Conservation (phyloP, 1,140 invertebrate genomes). For the Leptonema lineaticorne region DNA sequence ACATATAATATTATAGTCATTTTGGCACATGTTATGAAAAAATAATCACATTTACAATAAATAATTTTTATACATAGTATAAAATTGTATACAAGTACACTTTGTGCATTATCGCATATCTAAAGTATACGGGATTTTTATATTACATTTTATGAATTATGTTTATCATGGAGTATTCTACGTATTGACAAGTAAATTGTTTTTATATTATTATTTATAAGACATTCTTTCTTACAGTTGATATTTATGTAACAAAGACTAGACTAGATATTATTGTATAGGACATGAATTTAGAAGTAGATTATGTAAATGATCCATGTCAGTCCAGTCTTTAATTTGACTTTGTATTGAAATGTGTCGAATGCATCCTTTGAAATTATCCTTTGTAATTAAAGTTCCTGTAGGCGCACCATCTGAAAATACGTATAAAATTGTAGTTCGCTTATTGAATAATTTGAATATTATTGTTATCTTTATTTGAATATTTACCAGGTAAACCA, state of each 20-base stretch:
- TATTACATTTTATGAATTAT: too few species aligned
- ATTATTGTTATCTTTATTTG: not conserved
- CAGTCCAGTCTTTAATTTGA: constrained; percentile 75
- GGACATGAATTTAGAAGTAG: constrained; percentile 86
- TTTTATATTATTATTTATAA: too few species aligned
- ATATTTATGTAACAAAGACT: not conserved
- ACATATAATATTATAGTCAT: constrained; percentile 28
- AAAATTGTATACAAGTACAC: constrained; percentile 14
- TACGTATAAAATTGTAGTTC: not conserved
- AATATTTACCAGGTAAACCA: constrained; percentile 73
- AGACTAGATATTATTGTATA: constrained; percentile 46
- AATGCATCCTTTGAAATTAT: constrained; percentile 91
- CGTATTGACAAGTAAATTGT: too few species aligned
- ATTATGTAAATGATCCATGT: constrained; percentile 79
- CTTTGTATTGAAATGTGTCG: constrained; percentile 72
- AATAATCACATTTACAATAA: constrained; percentile 9
- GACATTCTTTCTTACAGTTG: too few species aligned
- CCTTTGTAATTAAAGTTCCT: constrained; percentile 45
- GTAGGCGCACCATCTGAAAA: constrained; percentile 40
- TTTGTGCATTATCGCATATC: not conserved
- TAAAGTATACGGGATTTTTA: not conserved
- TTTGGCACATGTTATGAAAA: constrained; percentile 40
- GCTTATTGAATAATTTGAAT: not conserved
- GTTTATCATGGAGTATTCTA: too few species aligned
- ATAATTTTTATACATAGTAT: constrained; percentile 17